Evolutionary conservation across 2,113 vertebrate genomes (phyloP).

Genomic region (Eretmochelys imbricata): DNA sequence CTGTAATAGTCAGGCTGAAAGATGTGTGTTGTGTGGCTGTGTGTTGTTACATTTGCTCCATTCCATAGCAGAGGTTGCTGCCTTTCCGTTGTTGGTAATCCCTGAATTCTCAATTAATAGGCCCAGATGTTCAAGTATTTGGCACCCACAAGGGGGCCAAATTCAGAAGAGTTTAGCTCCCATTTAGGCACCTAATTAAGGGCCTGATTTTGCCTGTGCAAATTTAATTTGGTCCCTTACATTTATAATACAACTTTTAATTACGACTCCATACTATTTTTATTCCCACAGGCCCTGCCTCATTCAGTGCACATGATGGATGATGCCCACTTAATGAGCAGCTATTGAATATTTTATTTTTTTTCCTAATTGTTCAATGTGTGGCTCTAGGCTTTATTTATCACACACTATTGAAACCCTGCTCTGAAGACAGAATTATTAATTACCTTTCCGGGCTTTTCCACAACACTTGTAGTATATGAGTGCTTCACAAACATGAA

Average conservation of each 20-base stretch:
- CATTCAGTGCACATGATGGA: too few species aligned
- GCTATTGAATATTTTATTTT: too few species aligned
- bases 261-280: too few species aligned
- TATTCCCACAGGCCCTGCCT: too few species aligned
- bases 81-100: not conserved
- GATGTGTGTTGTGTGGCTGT: not conserved
- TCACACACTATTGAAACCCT: not conserved
- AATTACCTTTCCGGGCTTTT: not conserved
- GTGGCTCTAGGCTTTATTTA: not conserved
- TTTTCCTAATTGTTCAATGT: not conserved
- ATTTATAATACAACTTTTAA: not conserved
- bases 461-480: not conserved
- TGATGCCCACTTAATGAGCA: too few species aligned
- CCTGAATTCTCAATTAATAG: not conserved
- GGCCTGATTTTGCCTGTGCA: not conserved
- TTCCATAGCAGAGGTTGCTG: not conserved
- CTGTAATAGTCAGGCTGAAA: not conserved
- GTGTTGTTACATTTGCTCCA: not conserved
- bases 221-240: not conserved
- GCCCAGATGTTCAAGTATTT: not conserved
- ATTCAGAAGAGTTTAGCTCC: not conserved
- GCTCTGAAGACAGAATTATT: not conserved
- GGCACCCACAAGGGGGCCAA: too few species aligned
- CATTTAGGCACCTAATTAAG: not conserved
- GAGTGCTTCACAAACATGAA: not conserved